These are phyloP conservation scores for Chrysemys picta DNA, from an alignment of 2,113 vertebrate species.

Conservation along the genomic window DNA sequence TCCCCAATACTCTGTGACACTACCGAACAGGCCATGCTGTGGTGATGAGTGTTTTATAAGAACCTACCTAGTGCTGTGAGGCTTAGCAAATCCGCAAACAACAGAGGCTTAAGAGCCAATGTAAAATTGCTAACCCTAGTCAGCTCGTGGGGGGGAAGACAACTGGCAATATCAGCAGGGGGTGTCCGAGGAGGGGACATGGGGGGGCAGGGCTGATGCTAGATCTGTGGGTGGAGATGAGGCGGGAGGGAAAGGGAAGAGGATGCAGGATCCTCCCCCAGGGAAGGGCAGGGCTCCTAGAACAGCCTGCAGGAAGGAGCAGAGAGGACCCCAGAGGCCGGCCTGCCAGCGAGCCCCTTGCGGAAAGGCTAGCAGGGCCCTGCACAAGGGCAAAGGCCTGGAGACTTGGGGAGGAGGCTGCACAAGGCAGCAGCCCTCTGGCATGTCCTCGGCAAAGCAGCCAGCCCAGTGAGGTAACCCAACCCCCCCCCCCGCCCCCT, in stretches of 20 bases:
- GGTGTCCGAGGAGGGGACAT: background rate
- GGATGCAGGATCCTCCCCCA: background rate
- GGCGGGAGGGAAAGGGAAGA: background rate
- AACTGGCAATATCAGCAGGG: background rate
- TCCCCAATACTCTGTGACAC: no score
- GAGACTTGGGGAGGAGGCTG: background rate
- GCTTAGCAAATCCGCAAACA: background rate
- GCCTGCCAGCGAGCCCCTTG: background rate
- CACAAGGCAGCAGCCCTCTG: background rate
- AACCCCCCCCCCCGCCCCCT: no score
- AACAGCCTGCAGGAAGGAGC: rapidly evolving
- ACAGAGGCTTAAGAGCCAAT: rapidly evolving
- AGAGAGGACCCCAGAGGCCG: background rate
- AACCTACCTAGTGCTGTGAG: background rate
- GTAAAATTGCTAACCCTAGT: background rate
- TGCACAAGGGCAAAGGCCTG: rapidly evolving
- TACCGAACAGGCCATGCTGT: background rate
- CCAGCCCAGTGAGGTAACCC: rapidly evolving
- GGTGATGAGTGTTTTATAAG: background rate
- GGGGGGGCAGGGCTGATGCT: background rate
- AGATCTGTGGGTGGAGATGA: no score
- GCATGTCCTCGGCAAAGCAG: rapidly evolving
- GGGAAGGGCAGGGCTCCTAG: background rate
- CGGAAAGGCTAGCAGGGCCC: background rate
- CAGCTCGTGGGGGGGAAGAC: background rate